Percentiles rank a stretch among this genome's conserved stretches.
Conservation (phyloP, 2,888 invertebrate species). For the Microchrysa polita region DNA sequence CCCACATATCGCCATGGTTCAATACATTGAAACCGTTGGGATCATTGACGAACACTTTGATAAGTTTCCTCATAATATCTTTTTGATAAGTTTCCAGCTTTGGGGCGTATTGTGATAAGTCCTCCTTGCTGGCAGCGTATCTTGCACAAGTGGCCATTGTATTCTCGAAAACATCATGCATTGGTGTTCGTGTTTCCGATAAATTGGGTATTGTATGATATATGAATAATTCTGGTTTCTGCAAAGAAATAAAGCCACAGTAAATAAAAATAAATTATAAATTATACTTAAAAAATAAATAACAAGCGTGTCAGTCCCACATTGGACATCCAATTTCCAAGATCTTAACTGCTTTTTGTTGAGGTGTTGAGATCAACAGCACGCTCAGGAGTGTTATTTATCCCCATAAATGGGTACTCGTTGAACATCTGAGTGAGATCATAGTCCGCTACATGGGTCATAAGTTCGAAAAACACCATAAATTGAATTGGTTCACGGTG, state of each 20-base stretch:
- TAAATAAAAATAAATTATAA: neutral
- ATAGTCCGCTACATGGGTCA: too few species aligned
- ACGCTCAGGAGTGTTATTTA: too few species aligned
- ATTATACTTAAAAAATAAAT: too few species aligned
- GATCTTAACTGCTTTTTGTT: too few species aligned
- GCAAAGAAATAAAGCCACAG: conserved; percentile 28
- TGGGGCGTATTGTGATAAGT: conserved; percentile 53
- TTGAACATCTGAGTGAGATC: too few species aligned
- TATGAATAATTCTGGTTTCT: conserved; percentile 55
- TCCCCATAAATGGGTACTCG: too few species aligned
- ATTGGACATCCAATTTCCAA: too few species aligned
- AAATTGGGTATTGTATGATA: conserved; percentile 55
- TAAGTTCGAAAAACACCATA: too few species aligned
- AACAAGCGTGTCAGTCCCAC: too few species aligned
- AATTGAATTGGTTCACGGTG: too few species aligned
- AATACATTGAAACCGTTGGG: conserved; percentile 61
- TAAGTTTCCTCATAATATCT: conserved; percentile 55
- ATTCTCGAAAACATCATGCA: conserved; percentile 56
- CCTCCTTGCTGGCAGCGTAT: conserved; percentile 52
- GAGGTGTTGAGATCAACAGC: too few species aligned
- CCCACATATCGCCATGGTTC: conserved; percentile 66
- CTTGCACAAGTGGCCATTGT: conserved; percentile 54
- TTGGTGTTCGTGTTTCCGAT: conserved; percentile 54
- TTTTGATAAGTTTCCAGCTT: conserved; percentile 53
- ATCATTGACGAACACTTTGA: conserved; percentile 55